Evolutionary conservation across 2,888 invertebrate genomes (phyloP).

Genomic region (Drosophila engyochracea): DNA sequence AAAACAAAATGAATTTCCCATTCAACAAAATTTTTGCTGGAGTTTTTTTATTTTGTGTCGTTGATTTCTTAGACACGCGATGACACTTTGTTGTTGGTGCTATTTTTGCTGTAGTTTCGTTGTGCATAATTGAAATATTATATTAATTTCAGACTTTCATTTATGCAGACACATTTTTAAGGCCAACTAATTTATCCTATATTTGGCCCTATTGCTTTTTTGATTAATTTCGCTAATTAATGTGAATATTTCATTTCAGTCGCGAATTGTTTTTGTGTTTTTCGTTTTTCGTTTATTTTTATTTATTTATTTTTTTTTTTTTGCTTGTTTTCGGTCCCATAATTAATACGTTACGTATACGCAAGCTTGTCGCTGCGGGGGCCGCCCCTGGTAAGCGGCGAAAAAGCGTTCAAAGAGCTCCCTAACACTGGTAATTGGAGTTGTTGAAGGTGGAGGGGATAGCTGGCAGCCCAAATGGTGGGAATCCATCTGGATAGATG

Average conservation of each 20-base stretch:
- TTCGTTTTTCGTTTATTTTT: conserved; percentile 2
- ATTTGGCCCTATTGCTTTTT: conserved; percentile 45
- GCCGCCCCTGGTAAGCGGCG: conserved; percentile 52
- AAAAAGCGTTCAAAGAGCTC: conserved; percentile 72
- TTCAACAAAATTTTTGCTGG: conserved; percentile 24
- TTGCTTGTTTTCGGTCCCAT: conserved; percentile 33
- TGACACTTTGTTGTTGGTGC: conserved; percentile 38
- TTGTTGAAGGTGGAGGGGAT: conserved; percentile 14
- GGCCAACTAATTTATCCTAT: conserved; percentile 43
- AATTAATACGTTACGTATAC: conserved; percentile 79
- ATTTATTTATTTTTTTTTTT: not conserved
- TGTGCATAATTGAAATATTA: conserved; percentile 54
- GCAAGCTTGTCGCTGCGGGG: conserved; percentile 70
- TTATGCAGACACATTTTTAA: conserved; percentile 34
- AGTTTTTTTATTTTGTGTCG: conserved; percentile 21
- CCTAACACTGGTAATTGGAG: conserved; percentile 61
- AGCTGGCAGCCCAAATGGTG: conserved; percentile 36
- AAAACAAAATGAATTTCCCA: conserved; percentile 64
- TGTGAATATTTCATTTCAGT: conserved; percentile 30
- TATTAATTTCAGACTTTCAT: conserved; percentile 70
- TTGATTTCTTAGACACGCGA: conserved; percentile 59
- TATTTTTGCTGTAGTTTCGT: conserved; percentile 7
- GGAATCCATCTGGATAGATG: conserved; percentile 53
- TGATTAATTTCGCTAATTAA: conserved; percentile 73
- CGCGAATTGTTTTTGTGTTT: conserved; percentile 39